phyloP scores from a whole-genome alignment of 2,113 vertebrate genomes.

The Phodopus roborovskii region DNA sequence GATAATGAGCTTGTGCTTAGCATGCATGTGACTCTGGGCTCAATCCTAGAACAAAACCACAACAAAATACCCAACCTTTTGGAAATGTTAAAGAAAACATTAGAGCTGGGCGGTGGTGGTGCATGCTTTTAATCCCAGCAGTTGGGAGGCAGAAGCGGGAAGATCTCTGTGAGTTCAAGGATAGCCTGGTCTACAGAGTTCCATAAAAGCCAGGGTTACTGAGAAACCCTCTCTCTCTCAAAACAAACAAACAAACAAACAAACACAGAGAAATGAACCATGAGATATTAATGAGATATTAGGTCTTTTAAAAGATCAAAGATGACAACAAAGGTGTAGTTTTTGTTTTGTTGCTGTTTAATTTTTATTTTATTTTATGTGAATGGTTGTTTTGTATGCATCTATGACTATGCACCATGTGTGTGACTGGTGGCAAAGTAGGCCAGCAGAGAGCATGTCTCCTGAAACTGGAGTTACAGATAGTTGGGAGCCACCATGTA shows the following conservation, averaged over 20 bases:
- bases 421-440: background rate
- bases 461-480: background rate
- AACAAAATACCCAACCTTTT: background rate
- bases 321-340: background rate
- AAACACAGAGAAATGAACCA: background rate
- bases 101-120: background rate
- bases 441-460: background rate
- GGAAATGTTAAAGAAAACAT: background rate
- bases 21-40: background rate
- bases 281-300: background rate
- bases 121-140: too few relatives aligned
- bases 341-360: background rate
- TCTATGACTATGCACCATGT: background rate
- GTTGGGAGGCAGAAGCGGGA: too few relatives aligned
- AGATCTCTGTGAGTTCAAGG: too few relatives aligned
- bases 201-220: too few relatives aligned
- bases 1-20: background rate
- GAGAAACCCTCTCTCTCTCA: too few relatives aligned
- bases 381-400: background rate
- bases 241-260: too few relatives aligned
- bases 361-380: background rate
- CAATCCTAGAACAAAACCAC: background rate
- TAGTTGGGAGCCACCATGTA: background rate
- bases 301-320: background rate
- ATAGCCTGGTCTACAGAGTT: too few relatives aligned